Conservation (phyloP, 2,888 invertebrate species). For the Leptopilina myrica region DNA sequence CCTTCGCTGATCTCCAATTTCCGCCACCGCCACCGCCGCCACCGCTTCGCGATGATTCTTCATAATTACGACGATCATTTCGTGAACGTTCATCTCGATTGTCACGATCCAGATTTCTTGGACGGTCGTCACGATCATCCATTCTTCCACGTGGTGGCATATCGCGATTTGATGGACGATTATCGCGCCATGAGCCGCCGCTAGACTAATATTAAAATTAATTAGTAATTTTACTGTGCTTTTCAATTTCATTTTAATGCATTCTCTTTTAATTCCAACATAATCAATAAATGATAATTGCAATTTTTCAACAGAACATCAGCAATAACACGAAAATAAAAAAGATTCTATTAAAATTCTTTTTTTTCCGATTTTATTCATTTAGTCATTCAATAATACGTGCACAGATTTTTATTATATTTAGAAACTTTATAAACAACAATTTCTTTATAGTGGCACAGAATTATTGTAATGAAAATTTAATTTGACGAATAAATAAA, state of each 20-base stretch:
- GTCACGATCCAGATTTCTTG: conserved; percentile 13
- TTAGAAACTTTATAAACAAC: too few relatives aligned
- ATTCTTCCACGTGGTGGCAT: conserved; percentile 19
- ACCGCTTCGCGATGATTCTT: conserved; percentile 17
- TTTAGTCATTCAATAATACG: too few relatives aligned
- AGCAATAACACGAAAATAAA: neutral
- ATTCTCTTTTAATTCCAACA: neutral
- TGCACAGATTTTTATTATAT: too few relatives aligned
- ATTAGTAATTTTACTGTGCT: neutral
- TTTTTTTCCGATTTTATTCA: too few relatives aligned
- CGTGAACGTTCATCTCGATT: conserved; percentile 37
- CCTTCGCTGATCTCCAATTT: conserved; percentile 13
- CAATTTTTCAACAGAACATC: too few relatives aligned
- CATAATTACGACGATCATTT: conserved; percentile 10
- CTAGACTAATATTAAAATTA: conserved; percentile 25
- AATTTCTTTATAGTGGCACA: too few relatives aligned
- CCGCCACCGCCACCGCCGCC: conserved; percentile 12
- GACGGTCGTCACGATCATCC: conserved; percentile 29
- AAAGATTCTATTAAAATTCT: neutral
- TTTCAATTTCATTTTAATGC: neutral
- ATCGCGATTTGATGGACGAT: conserved; percentile 33
- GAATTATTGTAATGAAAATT: too few relatives aligned
- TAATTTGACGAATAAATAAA: too few relatives aligned
- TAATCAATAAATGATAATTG: too few relatives aligned
- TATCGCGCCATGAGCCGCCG: conserved; percentile 45